These are phyloP conservation scores for Anguilla marmorata DNA, from an alignment of 2,797 vertebrate species.

Conservation along the genomic window DNA sequence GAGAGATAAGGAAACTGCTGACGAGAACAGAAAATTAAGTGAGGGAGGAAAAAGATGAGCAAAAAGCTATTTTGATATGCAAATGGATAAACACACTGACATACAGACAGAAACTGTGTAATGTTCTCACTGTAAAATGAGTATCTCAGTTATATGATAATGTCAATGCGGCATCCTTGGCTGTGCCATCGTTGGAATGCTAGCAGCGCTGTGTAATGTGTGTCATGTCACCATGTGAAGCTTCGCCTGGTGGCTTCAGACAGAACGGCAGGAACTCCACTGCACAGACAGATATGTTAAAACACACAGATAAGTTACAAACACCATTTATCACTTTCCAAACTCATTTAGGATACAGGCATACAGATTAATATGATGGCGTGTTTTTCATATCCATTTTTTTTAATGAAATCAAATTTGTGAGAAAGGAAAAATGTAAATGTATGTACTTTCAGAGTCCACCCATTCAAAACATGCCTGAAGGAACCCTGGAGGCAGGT, in stretches of 20 bases:
- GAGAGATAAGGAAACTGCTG: neutral
- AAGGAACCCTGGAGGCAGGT: neutral
- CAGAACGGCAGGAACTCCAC: neutral
- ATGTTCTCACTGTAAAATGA: neutral
- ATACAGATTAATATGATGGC: neutral
- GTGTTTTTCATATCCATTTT: neutral
- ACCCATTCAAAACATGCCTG: neutral
- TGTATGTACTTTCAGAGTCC: neutral
- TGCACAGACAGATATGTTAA: neutral
- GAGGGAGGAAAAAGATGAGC: neutral
- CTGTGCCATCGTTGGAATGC: neutral
- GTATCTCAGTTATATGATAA: neutral
- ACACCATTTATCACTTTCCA: neutral
- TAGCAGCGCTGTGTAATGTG: neutral
- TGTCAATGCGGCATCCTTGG: neutral
- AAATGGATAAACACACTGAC: neutral
- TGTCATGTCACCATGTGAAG: neutral
- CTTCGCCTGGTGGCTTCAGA: neutral
- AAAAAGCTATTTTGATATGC: neutral
- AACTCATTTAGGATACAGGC: neutral
- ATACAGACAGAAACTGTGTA: neutral
- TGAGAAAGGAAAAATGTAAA: slow-evolving; percentile 10
- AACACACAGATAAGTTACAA: neutral
- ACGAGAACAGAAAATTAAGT: neutral
- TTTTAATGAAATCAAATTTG: neutral